These are phyloP conservation scores for Ochropleura leucogaster DNA, from an alignment of 2,888 invertebrate species.

Conservation along the genomic window DNA sequence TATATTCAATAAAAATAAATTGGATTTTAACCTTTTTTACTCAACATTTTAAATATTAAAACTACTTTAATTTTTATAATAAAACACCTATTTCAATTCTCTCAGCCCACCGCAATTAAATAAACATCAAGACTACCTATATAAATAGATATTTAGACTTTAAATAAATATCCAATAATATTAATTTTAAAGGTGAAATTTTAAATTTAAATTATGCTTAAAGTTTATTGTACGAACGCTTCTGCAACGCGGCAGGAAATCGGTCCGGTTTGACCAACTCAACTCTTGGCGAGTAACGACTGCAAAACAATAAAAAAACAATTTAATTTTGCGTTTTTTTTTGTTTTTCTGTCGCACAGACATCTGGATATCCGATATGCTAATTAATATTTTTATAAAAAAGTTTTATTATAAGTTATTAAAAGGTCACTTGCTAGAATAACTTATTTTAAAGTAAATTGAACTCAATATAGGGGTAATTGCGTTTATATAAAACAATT, in stretches of 20 bases:
- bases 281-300: constrained; percentile 66
- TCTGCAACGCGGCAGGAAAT: constrained; percentile 71
- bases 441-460: constrained; percentile 16
- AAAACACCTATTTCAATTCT: constrained; percentile 23
- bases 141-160: constrained; percentile 32
- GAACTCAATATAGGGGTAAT: constrained; percentile 2
- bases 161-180: constrained; percentile 52
- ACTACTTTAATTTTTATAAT: neutral
- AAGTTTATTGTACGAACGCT: constrained; percentile 66
- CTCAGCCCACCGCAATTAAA: constrained; percentile 21
- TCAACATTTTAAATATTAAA: constrained; percentile 10
- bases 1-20: neutral
- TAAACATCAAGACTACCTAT: constrained; percentile 29
- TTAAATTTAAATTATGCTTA: constrained; percentile 55
- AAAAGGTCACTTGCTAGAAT: constrained; percentile 39
- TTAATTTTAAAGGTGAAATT: constrained; percentile 51
- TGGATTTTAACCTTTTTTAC: neutral
- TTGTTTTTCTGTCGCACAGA: neutral
- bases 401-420: constrained; percentile 31
- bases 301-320: constrained; percentile 60
- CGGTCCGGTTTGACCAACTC: constrained; percentile 75
- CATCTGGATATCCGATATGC: constrained; percentile 35
- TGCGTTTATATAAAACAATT: constrained; percentile 5
- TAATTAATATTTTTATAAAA: constrained; percentile 34
- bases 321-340: neutral